Percentiles rank a stretch among this genome's conserved stretches.
Conservation (phyloP, 2,888 invertebrate species). For the Rhyacophila evoluta region DNA sequence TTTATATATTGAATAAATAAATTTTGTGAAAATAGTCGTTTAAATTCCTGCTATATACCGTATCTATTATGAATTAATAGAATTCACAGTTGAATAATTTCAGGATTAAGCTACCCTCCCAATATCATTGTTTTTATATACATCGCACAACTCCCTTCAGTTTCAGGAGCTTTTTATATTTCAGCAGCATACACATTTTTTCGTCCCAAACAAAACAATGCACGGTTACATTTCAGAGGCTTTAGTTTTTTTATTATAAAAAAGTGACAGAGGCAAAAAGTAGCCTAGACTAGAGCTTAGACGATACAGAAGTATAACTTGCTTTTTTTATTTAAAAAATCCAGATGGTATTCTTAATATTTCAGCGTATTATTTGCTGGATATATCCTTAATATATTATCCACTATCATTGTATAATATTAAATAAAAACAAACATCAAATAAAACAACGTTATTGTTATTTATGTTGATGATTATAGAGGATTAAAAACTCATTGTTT, state of each 20-base stretch:
- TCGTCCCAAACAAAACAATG: constrained; percentile 14
- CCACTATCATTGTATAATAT: too few species aligned
- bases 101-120: background rate
- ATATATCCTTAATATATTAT: too few species aligned
- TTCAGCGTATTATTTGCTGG: background rate
- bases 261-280: constrained; percentile 9
- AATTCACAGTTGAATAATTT: background rate
- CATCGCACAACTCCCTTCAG: background rate
- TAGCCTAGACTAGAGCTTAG: background rate
- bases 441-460: too few species aligned
- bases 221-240: background rate
- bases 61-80: background rate
- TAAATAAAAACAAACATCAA: too few species aligned
- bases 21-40: too few species aligned
- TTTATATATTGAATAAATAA: too few species aligned
- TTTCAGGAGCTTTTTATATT: constrained; percentile 1
- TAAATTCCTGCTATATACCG: too few species aligned
- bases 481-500: too few species aligned
- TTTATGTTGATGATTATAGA: too few species aligned
- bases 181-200: background rate
- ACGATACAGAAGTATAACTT: background rate
- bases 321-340: background rate
- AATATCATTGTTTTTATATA: background rate
- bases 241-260: background rate
- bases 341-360: background rate